Evolutionary conservation across 2,797 vertebrate genomes (phyloP).

Genomic region (Cyprinodon diabolis): DNA sequence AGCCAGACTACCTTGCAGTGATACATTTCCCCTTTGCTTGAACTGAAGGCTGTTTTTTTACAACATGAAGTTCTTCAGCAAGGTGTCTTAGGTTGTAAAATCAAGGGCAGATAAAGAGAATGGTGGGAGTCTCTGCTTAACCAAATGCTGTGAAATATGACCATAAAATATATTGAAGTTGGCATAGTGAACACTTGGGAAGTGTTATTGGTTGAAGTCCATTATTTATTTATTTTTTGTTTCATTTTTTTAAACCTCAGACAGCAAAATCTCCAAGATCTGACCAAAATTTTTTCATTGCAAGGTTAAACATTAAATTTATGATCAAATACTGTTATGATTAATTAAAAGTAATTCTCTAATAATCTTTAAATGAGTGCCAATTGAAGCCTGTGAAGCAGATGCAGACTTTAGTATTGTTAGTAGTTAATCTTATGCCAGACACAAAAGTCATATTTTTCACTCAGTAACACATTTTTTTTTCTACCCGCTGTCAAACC

Average conservation of each 20-base stretch:
- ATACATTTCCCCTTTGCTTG: conserved; percentile 78
- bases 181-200: not conserved
- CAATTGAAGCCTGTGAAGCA: no score
- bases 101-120: conserved; percentile 43
- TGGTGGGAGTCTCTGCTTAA: conserved; percentile 39
- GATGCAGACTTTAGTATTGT: no score
- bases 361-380: no score
- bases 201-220: not conserved
- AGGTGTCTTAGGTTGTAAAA: conserved; percentile 49
- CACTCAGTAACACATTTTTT: no score
- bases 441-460: no score
- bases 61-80: conserved; percentile 52
- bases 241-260: not conserved
- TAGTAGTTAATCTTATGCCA: no score
- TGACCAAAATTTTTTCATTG: no score
- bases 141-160: conserved; percentile 40
- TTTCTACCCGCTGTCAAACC: no score
- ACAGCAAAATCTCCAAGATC: not conserved
- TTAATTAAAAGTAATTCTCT: no score
- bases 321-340: no score
- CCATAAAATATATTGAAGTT: not conserved
- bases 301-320: no score
- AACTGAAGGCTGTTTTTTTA: conserved; percentile 70
- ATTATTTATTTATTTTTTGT: not conserved
- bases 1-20: conserved; percentile 58